Base-by-base conservation (phyloP, 2,888 invertebrate genomes). In the Tachina fera region DNA sequence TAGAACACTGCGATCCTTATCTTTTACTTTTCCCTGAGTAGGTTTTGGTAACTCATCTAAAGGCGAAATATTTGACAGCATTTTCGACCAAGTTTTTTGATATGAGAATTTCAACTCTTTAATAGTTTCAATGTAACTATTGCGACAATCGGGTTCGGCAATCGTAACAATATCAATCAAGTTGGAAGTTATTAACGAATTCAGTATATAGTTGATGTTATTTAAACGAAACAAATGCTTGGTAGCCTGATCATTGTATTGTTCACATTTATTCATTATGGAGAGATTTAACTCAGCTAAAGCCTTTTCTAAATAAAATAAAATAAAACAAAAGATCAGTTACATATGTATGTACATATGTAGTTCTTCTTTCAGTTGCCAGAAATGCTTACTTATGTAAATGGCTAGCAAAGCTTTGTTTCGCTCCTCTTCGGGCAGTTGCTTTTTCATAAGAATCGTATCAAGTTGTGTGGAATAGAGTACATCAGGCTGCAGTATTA, bases 151-250 rank as follows among this genome's bases (percentile, higher is more conserved):
- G 0, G 97, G 96, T 92, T 98, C 98, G 0, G 97, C 96, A 83
- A 97, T 93, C 86, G 95, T 94, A 68, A 98, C 95, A 79, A 98
- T 93, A 88, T 97, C 97, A 90, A 99, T 93, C 5, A 98, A 93
- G 22, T 96, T 96, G 83, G 96, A 97, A 88, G 97, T 95, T 89
- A 97, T 97, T 39, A 99, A 93, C 11, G 98, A 97, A 93, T 97
- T 98, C n/a, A 98, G 94, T 85, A 99, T 96, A 91, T 99, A 98
- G 92, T 98, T 96, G 88, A 97, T 97, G 92, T 99, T 99, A 93
- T 99, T 99, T 60, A 99, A 93, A 84, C 98, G 95, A 91, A 99
- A 99, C 75, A 98, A 95, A 9, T 98, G 96, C 89, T 97, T 96
- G 16, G 98, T 94, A 5, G 97, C 97, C 60, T 94, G 93, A 91